Evolutionary conservation across 2,888 invertebrate genomes (phyloP).

Genomic region (Zaprionus obscuricornis): DNA sequence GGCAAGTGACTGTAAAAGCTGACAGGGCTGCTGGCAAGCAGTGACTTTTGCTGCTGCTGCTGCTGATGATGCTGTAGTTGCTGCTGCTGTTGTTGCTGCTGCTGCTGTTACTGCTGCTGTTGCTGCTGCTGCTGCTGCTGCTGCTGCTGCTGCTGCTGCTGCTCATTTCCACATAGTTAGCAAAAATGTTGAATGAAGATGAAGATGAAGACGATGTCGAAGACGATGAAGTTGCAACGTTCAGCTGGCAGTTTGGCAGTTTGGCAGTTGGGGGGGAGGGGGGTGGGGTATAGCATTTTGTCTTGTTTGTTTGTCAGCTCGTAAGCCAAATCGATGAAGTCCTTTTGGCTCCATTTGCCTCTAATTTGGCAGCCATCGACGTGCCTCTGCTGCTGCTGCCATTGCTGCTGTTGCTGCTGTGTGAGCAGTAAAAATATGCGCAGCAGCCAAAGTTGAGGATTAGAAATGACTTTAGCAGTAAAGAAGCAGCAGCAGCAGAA

Average conservation of each 20-base stretch:
- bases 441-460: constrained; percentile 40
- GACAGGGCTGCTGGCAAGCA: background rate
- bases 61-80: background rate
- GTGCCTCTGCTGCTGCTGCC: too few relatives aligned
- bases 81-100: background rate
- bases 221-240: constrained; percentile 46
- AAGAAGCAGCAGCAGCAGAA: too few relatives aligned
- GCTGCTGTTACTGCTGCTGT: too few relatives aligned
- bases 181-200: background rate
- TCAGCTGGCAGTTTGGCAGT: constrained; percentile 16
- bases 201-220: too few relatives aligned
- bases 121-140: too few relatives aligned
- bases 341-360: constrained; percentile 50
- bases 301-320: background rate
- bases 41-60: constrained; percentile 7
- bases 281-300: too few relatives aligned
- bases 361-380: constrained; percentile 74
- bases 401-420: too few relatives aligned
- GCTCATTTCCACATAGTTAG: too few relatives aligned
- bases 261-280: constrained; percentile 17
- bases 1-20: too few relatives aligned
- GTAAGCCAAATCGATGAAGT: constrained; percentile 56
- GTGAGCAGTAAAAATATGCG: constrained; percentile 61
- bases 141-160: too few relatives aligned
- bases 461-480: constrained; percentile 54